Evolutionary conservation across 2,113 vertebrate species (phyloP), one percentile per base, ranked within the genome.

Genomic region (Clarias batrachus): DNA sequence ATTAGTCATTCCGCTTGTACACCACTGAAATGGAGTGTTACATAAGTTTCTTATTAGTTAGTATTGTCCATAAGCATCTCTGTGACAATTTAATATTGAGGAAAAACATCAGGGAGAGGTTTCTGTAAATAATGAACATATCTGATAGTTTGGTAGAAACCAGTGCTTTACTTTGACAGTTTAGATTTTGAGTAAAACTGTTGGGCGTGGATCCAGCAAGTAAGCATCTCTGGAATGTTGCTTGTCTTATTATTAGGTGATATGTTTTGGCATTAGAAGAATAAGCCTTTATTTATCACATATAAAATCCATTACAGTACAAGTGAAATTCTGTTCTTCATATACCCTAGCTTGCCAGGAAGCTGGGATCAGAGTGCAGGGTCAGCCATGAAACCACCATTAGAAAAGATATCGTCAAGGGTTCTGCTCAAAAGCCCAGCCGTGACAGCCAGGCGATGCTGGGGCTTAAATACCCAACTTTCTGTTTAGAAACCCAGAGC

Each of bases 31-130:
- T 79, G n/a, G 41, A 54, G 33, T 52, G 37, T 77, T 85, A 52
- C 73, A 71, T 76, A 63, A 77, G 77, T 23, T 79, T 17, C 10
- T 85, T 52, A 62, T 76, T 63, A 85, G 68, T 57, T 62, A 27
- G 16, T 23, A 48, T 6, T 60, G 19, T 10, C 56, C 56, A 33
- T 6, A 13, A 59, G 27, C 27, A 37, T 2, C 56, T 80, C 17
- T 59, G 33, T 37, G 17, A 60, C 17, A 3, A 30, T 60, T 16
- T 60, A 30, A 60, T 80, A 19, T 52, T 60, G 19, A 33, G 27
- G n/a, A 74, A 52, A 85, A 78, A 66, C 3, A 1, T 56, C n/a
- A 66, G 66, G 59, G 82, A 54, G 13, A 27, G 37, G 10, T 27
- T 85, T 85, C 25, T 12, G 33, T 59, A 48, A 17, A 63, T 85